A percentile compares a stretch with the other conserved stretches of the same genome.
Conservation (phyloP, 2,113 vertebrate genomes). For the Lepisosteus oculatus region DNA sequence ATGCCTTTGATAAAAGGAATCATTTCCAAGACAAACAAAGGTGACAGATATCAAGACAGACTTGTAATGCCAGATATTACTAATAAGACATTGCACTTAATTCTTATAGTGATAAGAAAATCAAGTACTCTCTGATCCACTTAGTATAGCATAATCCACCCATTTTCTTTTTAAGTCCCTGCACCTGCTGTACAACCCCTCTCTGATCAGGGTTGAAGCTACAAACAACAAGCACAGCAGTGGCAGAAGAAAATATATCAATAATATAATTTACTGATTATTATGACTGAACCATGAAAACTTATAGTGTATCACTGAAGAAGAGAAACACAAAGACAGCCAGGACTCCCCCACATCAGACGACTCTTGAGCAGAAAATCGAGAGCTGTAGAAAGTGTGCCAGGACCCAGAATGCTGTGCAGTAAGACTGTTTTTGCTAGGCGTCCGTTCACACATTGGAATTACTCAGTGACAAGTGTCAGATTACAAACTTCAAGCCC, state of each 20-base stretch:
- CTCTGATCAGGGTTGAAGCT: neutral
- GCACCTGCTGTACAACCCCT: neutral
- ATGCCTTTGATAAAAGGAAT: neutral
- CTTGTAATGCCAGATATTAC: too few relatives aligned
- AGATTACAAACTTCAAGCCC: slow-evolving; percentile 11
- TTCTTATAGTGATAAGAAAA: too few relatives aligned
- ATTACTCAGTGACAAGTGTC: neutral
- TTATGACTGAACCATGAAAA: neutral
- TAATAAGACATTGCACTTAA: too few relatives aligned
- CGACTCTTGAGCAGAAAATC: neutral
- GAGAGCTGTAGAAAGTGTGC: neutral
- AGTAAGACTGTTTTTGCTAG: too few relatives aligned
- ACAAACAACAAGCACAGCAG: neutral
- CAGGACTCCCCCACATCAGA: neutral
- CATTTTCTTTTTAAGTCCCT: too few relatives aligned
- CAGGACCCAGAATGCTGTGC: neutral
- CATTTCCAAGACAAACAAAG: neutral
- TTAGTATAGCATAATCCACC: too few relatives aligned
- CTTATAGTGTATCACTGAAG: neutral
- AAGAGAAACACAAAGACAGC: neutral
- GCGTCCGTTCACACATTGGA: neutral
- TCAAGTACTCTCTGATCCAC: too few relatives aligned
- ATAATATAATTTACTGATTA: neutral
- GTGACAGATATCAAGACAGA: neutral
- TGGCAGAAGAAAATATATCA: neutral